These are phyloP conservation scores for Argentina silus DNA, from an alignment of 2,797 vertebrate genomes.

Conservation along the genomic window DNA sequence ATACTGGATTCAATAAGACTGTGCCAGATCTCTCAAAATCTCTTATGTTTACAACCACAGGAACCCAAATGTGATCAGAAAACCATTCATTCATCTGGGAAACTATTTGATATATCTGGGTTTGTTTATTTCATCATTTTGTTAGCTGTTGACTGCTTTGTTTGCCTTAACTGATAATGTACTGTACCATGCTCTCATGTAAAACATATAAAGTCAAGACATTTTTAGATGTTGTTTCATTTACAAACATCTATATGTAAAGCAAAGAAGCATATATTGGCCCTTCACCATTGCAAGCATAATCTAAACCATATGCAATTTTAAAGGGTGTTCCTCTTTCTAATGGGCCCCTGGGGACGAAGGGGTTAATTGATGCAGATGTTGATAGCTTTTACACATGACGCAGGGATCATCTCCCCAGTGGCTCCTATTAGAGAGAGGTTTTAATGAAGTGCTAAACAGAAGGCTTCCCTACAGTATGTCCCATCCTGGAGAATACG, in stretches of 20 bases:
- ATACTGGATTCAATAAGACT: constrained; percentile 3
- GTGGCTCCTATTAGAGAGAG: constrained; percentile 89
- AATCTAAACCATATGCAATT: constrained; percentile 86
- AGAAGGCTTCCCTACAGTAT: constrained; percentile 80
- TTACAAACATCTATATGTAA: constrained; percentile 55
- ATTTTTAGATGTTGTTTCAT: not conserved
- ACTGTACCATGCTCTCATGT: not conserved
- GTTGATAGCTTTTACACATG: constrained; percentile 88
- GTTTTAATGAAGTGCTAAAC: constrained; percentile 94
- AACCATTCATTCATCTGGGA: not conserved
- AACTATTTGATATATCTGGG: not conserved
- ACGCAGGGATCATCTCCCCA: constrained; percentile 82
- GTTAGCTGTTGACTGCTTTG: no score
- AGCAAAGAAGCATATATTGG: constrained; percentile 83
- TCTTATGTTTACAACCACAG: not conserved
- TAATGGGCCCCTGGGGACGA: constrained; percentile 85
- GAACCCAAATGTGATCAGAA: not conserved
- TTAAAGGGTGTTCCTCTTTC: constrained; percentile 86
- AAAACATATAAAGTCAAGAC: not conserved
- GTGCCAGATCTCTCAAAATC: not conserved
- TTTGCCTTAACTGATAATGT: not conserved
- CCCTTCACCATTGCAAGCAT: constrained; percentile 77
- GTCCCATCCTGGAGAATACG: constrained; percentile 73
- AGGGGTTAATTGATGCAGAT: constrained; percentile 94
- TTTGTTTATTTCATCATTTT: not conserved